These are phyloP conservation scores for Monodelphis domestica DNA, from an alignment of 2,797 vertebrate species.

Conservation along the genomic window DNA sequence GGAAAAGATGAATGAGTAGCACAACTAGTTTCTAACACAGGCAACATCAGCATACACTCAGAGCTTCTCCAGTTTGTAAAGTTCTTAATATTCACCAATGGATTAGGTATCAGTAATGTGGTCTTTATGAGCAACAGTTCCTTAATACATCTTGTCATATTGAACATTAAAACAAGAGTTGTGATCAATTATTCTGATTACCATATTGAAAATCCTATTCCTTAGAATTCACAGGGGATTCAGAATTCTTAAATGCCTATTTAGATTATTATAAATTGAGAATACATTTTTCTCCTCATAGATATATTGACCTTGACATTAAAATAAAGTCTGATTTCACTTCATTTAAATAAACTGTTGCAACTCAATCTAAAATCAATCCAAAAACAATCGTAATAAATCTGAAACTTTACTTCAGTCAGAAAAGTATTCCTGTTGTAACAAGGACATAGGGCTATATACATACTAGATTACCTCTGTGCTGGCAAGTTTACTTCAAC, in stretches of 20 bases:
- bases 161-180: background rate
- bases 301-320: background rate
- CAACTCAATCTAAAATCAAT: background rate
- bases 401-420: too few relatives aligned
- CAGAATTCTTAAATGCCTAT: background rate
- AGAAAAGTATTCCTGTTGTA: too few relatives aligned
- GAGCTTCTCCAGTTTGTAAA: background rate
- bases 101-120: background rate
- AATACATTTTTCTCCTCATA: conserved; percentile 4
- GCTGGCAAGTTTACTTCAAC: too few relatives aligned
- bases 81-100: background rate
- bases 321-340: conserved; percentile 14
- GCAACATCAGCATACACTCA: background rate
- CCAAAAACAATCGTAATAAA: conserved; percentile 41
- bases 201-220: conserved; percentile 19
- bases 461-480: too few relatives aligned
- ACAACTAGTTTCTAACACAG: background rate
- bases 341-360: background rate
- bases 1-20: background rate
- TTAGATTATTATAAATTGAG: background rate
- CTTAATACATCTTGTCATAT: conserved; percentile 10
- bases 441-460: too few relatives aligned
- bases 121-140: background rate
- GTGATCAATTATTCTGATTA: conserved; percentile 28
- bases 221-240: background rate